Base-by-base conservation (phyloP, 1,140 invertebrate genomes). In the Drosophila prosaltans region DNA sequence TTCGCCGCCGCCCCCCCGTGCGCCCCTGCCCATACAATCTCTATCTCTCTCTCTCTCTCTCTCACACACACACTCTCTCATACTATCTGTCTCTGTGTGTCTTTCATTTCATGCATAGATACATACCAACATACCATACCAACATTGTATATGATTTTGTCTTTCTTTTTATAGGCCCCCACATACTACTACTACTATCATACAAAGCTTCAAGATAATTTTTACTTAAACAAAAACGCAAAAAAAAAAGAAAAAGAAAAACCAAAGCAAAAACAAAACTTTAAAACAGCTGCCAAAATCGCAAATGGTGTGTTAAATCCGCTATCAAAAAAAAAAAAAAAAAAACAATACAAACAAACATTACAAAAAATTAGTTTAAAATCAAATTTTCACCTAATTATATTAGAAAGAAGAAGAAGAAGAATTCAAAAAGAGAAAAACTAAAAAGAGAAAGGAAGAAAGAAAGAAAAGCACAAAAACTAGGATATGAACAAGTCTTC, bases 291-390 rank as follows among this genome's bases (percentile, higher is more conserved):
- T 51, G 45, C 45, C 45, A 51, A 51, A 26, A 26, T 51, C 45
- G 45, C 45, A 51, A 88, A 89, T 88, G 84, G 84, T 88, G 84
- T 89, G 84, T 88, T 77, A 80, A 77, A 78, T 75, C 77, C 80
- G 81, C 81, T 84, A 77, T 76, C 63, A 74, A 73, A 54, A 64
- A 48, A 45, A 3, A 41, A 74, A 73, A 54, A 64, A 48, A 45
- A 3, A 41, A 57, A 41, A 39, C 51, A 54, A 69, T 28, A 77
- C 36, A 45, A 51, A 54, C 32, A 51, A 48, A 28, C 2, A 45
- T n/a, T 55, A 26, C 59, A 57, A 65, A 26, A 40, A 32, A 59
- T 39, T 24, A 39, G 57, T 32, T 39, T 24, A 21, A 16, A 36
- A 3, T 11, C 26, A 54, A 16, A 16, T 48, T 24, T 21, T 24